Percentiles rank a stretch among this genome's conserved stretches.
Evolutionary conservation across 2,113 vertebrate species (phyloP).

Genomic region (Grallaria varia): DNA sequence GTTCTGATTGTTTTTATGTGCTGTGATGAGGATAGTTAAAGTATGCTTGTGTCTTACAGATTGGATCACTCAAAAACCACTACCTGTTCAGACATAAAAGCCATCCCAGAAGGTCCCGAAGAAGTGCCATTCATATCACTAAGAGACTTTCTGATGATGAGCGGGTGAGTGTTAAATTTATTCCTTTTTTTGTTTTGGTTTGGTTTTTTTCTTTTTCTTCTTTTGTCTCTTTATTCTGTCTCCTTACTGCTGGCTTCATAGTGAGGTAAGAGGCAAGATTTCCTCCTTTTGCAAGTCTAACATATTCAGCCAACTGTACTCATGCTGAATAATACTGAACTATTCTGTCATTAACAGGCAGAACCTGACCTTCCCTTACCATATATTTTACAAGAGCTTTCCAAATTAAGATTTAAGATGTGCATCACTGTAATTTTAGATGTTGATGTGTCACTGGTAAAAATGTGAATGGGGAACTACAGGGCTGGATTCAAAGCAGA

Average conservation of each 20-base stretch:
- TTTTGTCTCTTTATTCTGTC: background rate
- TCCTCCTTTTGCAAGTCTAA: background rate
- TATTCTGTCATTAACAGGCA: background rate
- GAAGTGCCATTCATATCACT: constrained; percentile 87
- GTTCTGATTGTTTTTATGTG: background rate
- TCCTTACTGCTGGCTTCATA: background rate
- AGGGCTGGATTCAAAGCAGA: background rate
- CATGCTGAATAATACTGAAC: background rate
- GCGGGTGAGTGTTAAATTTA: constrained; percentile 74
- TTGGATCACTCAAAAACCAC: constrained; percentile 93
- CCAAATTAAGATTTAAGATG: background rate
- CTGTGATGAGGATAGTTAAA: background rate
- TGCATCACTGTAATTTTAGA: background rate
- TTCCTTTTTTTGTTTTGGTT: background rate
- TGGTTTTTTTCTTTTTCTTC: background rate
- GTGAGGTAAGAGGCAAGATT: background rate
- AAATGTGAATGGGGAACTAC: background rate
- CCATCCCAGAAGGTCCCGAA: constrained; percentile 87
- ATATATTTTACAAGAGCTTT: background rate
- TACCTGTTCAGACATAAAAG: constrained; percentile 89
- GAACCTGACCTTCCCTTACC: background rate
- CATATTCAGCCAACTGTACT: background rate
- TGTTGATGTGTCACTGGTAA: background rate
- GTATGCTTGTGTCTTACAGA: constrained; percentile 74
- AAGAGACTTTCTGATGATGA: constrained; percentile 91